These are phyloP conservation scores for Mustela lutreola DNA, from an alignment of 2,113 vertebrate genomes.

Conservation along the genomic window DNA sequence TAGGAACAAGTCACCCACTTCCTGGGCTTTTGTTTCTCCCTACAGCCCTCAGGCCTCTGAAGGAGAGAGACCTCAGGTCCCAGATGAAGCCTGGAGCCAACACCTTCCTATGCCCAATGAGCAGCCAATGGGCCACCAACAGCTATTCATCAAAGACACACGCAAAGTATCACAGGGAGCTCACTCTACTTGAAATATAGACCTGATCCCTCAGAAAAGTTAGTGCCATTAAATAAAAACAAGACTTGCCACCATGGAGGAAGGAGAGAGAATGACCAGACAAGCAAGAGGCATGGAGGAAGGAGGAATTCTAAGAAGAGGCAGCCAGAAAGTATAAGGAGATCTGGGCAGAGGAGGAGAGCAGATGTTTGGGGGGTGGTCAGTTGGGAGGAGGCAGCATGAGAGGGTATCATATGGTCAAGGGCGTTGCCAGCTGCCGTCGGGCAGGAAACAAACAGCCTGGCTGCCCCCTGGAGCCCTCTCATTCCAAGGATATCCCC, in stretches of 20 bases:
- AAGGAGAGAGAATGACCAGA: neutral
- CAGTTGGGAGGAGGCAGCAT: neutral
- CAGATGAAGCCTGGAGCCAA: neutral
- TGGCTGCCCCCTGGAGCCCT: neutral
- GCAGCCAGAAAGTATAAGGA: neutral
- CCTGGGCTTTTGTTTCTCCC: neutral
- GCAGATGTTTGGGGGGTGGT: neutral
- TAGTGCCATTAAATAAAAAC: slow-evolving; percentile 34
- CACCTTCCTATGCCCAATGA: neutral
- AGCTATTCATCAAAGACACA: neutral
- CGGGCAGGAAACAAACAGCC: slow-evolving; percentile 3
- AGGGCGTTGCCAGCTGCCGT: neutral
- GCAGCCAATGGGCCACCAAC: neutral
- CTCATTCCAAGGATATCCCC: neutral
- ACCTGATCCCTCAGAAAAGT: neutral
- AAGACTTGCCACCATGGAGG: neutral
- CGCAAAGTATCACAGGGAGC: neutral
- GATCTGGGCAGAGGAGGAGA: neutral
- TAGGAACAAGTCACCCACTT: neutral
- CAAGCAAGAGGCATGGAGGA: neutral
- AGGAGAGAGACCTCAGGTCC: neutral
- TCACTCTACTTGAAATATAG: slow-evolving; percentile 28
- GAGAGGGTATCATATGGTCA: neutral
- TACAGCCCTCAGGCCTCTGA: neutral
- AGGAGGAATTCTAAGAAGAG: neutral